These are phyloP conservation scores for Thymelicus acteon DNA, from an alignment of 2,888 invertebrate species.

Conservation along the genomic window DNA sequence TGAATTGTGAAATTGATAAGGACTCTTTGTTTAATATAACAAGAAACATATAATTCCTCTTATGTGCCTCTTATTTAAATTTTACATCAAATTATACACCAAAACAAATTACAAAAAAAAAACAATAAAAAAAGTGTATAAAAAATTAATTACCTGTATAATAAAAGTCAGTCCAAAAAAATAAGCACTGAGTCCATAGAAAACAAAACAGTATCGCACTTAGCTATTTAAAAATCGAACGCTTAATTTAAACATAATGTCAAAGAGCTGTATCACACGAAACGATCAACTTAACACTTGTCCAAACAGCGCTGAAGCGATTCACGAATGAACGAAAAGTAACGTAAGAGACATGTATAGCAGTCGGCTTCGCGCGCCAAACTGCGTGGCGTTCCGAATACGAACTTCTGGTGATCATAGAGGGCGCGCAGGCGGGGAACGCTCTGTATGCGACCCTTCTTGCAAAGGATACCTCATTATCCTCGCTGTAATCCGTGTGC, in stretches of 20 bases:
- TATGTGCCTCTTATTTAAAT: no score
- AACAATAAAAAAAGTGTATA: conserved; percentile 14
- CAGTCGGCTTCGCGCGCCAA: conserved; percentile 75
- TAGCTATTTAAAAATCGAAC: conserved; percentile 75
- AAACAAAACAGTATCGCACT: conserved; percentile 54
- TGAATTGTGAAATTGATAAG: conserved; percentile 16
- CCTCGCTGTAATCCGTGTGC: conserved; percentile 80
- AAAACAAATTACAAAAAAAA: conserved; percentile 15
- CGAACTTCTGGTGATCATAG: conserved; percentile 69
- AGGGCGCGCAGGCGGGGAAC: conserved; percentile 54
- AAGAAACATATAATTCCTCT: neutral
- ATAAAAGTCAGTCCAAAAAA: conserved; percentile 45
- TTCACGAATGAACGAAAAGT: conserved; percentile 64
- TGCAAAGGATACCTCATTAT: conserved; percentile 82
- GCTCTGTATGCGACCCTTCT: conserved; percentile 60
- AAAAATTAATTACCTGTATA: conserved; percentile 44
- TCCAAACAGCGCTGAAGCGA: conserved; percentile 69
- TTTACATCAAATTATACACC: neutral
- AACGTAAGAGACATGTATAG: conserved; percentile 55
- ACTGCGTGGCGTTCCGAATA: conserved; percentile 70
- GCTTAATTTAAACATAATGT: conserved; percentile 80
- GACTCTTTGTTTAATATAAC: conserved; percentile 27
- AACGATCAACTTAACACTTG: conserved; percentile 84
- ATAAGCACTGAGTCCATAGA: conserved; percentile 51
- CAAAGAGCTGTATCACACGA: conserved; percentile 79